These are phyloP conservation scores for Chaetoderma sp. DNA, from an alignment of 2,888 invertebrate species.

Conservation along the genomic window DNA sequence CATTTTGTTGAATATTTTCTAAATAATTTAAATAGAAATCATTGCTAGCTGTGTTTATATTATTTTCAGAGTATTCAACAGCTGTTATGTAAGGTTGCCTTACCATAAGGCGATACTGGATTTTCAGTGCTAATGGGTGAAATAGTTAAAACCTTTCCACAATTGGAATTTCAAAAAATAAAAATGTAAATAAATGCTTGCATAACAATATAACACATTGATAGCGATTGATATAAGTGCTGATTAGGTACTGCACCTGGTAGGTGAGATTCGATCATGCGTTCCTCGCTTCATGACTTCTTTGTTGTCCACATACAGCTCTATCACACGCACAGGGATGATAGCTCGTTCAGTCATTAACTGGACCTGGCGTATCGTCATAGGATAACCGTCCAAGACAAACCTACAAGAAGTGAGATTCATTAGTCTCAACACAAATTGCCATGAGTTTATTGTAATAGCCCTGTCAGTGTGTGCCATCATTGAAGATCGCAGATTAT, in stretches of 20 bases:
- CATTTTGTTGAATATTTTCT: too few relatives aligned
- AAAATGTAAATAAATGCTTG: too few relatives aligned
- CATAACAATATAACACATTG: too few relatives aligned
- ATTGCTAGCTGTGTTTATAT: too few relatives aligned
- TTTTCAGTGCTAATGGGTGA: too few relatives aligned
- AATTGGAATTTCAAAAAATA: too few relatives aligned
- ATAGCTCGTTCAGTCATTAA: conserved; percentile 65
- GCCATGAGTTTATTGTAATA: neutral
- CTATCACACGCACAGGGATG: conserved; percentile 66
- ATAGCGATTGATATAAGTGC: neutral
- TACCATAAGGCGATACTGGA: too few relatives aligned
- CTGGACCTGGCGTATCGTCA: conserved; percentile 62
- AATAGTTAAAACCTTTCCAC: too few relatives aligned
- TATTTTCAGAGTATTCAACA: too few relatives aligned
- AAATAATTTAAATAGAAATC: too few relatives aligned
- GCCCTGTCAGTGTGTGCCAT: neutral
- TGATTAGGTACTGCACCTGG: conserved; percentile 41
- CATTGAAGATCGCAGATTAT: neutral
- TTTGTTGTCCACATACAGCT: conserved; percentile 60
- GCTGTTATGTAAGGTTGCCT: too few relatives aligned
- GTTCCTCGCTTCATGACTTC: conserved; percentile 64
- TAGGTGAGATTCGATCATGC: conserved; percentile 60
- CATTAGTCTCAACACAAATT: neutral
- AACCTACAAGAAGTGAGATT: conserved; percentile 49
- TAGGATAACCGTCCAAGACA: conserved; percentile 68